Conservation (phyloP, 2,888 invertebrate genomes). For the Hololepta plana region DNA sequence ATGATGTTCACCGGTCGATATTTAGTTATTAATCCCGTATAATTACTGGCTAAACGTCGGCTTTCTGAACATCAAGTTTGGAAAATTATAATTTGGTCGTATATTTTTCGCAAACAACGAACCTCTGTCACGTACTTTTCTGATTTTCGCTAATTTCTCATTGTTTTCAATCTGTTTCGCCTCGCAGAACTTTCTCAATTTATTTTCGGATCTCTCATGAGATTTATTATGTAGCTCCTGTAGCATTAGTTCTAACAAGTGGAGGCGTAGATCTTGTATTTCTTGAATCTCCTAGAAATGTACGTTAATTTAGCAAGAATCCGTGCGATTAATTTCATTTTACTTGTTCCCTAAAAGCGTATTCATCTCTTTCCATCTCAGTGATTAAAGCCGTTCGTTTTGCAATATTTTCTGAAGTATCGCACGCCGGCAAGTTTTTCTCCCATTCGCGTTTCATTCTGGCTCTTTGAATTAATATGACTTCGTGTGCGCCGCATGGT, state of each 20-base stretch:
- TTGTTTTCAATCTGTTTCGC: conserved; percentile 35
- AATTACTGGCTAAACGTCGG: conserved; percentile 9
- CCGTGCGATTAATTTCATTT: no score
- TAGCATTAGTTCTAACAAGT: conserved; percentile 47
- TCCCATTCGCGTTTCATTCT: conserved; percentile 47
- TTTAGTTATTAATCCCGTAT: conserved; percentile 16
- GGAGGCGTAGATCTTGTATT: conserved; percentile 46
- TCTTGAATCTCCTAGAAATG: conserved; percentile 48
- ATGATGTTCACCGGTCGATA: conserved; percentile 29
- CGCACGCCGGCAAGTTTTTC: conserved; percentile 33
- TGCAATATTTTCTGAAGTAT: conserved; percentile 36
- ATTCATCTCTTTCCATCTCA: conserved; percentile 68
- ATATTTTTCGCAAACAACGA: background rate
- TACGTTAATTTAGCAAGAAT: conserved; percentile 3
- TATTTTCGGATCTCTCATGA: conserved; percentile 25
- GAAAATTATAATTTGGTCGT: background rate
- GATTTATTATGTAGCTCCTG: conserved; percentile 32
- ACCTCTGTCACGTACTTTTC: conserved; percentile 33
- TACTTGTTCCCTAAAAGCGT: conserved; percentile 64
- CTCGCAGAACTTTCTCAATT: conserved; percentile 34
- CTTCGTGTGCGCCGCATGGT: conserved; percentile 41
- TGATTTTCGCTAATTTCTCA: conserved; percentile 35
- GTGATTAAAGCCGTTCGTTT: conserved; percentile 45
- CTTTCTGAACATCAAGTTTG: no score
- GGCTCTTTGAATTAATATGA: conserved; percentile 49